Conservation (phyloP, 2,888 invertebrate species). For the Lottia gigantea region DNA sequence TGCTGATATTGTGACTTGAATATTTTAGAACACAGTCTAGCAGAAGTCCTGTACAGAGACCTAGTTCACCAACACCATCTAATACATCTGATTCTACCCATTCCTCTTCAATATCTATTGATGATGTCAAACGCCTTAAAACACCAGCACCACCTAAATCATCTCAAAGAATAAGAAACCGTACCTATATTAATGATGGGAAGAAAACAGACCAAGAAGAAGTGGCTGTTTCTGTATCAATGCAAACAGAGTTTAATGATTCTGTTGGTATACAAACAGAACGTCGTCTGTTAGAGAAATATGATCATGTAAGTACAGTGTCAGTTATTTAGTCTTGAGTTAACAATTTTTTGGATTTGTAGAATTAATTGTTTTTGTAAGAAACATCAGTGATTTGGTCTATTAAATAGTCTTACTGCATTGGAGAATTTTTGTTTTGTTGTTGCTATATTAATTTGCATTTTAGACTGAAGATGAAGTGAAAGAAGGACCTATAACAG, state of each 20-base stretch:
- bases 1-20: not conserved
- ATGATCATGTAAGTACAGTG: slow-evolving; percentile 57
- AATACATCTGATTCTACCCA: slow-evolving; percentile 16
- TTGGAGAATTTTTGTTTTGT: no score
- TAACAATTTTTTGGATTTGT: no score
- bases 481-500: slow-evolving; percentile 44
- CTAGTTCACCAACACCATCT: slow-evolving; percentile 26
- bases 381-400: no score
- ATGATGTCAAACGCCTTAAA: not conserved
- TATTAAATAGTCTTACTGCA: no score
- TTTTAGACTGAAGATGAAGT: slow-evolving; percentile 51
- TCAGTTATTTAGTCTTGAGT: no score
- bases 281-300: slow-evolving; percentile 46
- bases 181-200: slow-evolving; percentile 47
- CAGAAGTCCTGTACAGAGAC: slow-evolving; percentile 12
- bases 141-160: slow-evolving; percentile 20
- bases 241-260: slow-evolving; percentile 39
- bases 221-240: slow-evolving; percentile 39
- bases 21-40: not conserved
- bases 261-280: slow-evolving; percentile 56
- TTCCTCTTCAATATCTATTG: slow-evolving; percentile 13
- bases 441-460: no score
- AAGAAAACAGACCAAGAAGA: slow-evolving; percentile 39
- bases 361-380: no score
- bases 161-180: slow-evolving; percentile 30